A percentile compares a stretch with the other conserved stretches of the same genome.
phyloP scores from a whole-genome alignment of 2,797 vertebrate species.

The Fundulus diaphanus region DNA sequence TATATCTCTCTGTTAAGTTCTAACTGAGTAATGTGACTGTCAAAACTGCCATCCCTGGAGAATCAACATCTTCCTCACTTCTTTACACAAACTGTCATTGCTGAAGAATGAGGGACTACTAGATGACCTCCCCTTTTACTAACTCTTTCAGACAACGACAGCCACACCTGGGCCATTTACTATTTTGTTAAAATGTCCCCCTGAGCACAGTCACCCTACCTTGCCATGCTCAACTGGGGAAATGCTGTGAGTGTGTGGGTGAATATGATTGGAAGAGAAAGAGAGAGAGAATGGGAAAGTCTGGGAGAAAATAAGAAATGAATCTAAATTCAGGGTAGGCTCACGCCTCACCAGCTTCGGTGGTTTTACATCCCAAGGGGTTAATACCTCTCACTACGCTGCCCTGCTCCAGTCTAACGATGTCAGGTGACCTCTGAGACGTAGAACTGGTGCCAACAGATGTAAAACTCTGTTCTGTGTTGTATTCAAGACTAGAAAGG shows the following conservation, averaged over 20 bases:
- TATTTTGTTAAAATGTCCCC: conserved; percentile 73
- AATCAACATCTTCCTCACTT: conserved; percentile 46
- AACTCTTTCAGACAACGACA: conserved; percentile 65
- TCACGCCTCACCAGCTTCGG: conserved; percentile 61
- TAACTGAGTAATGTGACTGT: conserved; percentile 68
- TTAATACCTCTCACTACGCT: conserved; percentile 61
- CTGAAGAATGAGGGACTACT: conserved; percentile 60
- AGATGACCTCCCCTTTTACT: conserved; percentile 67
- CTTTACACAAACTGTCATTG: conserved; percentile 55
- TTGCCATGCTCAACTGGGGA: conserved; percentile 60
- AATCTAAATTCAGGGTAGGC: conserved; percentile 61
- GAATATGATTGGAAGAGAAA: conserved; percentile 17
- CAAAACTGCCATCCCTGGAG: conserved; percentile 56
- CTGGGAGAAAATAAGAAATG: conserved; percentile 62
- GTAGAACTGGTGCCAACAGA: conserved; percentile 47
- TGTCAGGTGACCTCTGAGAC: conserved; percentile 49
- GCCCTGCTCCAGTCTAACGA: conserved; percentile 53
- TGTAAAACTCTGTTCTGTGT: conserved; percentile 44
- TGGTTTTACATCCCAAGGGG: conserved; percentile 65
- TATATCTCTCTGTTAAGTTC: conserved; percentile 56
- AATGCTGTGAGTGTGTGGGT: conserved; percentile 36
- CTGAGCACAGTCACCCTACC: conserved; percentile 62
- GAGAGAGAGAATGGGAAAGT: conserved; percentile 21
- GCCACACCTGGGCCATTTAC: conserved; percentile 68
- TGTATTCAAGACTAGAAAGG: conserved; percentile 15